A percentile compares a stretch with the other conserved stretches of the same genome.
Conservation (phyloP, 2,113 vertebrate genomes). For the Charadrius vociferus region DNA sequence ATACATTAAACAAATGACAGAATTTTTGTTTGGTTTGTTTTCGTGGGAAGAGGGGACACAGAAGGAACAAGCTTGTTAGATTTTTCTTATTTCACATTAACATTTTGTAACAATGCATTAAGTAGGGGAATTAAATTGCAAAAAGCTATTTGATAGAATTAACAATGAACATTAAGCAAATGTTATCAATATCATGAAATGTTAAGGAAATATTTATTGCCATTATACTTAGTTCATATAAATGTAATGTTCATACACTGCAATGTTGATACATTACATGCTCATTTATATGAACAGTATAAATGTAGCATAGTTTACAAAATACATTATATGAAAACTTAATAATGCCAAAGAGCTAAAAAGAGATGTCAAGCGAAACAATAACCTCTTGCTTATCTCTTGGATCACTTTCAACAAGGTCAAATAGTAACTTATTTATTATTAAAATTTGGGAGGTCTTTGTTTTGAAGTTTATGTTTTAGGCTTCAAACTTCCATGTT, state of each 20-base stretch:
- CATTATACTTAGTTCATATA: neutral
- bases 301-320: neutral
- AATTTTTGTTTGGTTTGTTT: neutral
- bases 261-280: neutral
- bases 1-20: neutral
- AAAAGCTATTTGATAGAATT: neutral
- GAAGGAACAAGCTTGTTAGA: neutral
- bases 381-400: neutral
- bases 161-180: neutral
- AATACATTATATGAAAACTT: neutral
- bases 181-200: neutral
- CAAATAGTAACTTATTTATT: neutral
- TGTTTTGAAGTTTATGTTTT: neutral
- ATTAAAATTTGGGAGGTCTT: neutral
- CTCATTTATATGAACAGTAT: neutral
- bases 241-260: neutral
- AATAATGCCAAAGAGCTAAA: neutral
- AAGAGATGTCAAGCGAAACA: neutral
- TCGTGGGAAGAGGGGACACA: neutral
- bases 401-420: neutral
- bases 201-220: neutral
- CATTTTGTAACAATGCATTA: neutral
- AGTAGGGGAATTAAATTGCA: neutral
- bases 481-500: neutral
- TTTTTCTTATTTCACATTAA: neutral